Base-by-base conservation (phyloP, 2,797 vertebrate genomes). In the Dallia pectoralis region DNA sequence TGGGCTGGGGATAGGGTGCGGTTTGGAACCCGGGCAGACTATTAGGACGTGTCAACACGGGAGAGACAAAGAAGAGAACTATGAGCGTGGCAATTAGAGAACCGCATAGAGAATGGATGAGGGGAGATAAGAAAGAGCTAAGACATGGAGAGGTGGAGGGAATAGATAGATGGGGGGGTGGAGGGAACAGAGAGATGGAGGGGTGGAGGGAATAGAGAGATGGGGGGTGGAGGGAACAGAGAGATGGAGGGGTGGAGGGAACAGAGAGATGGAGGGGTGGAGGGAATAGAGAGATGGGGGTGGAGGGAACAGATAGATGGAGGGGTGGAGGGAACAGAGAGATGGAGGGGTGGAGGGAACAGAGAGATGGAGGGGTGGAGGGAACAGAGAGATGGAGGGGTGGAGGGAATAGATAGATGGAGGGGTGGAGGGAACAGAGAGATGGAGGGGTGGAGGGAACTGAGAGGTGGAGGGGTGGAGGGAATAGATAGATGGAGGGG, bases 31-130 rank as follows among this genome's bases (percentile, higher is more conserved):
- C 51, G 2, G n/a, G 0, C 86, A 71, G 89, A 90, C 90, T 88
- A 92, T 92, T 93, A 93, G 30, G n/a, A 85, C 85, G 79, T 80
- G 91, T 93, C 92, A 92, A 91, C 90, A 89, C 81, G n/a, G 75
- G 76, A 82, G 87, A 90, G 91, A 92, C 89, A 91, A 91, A 93
- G 88, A 88, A 89, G 77, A 81, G 88, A 92, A 92, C 88, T 84
- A 91, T 90, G 91, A 92, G 90, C 84, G 72, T 32, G 16, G 87
- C 85, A 90, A 91, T 92, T 91, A 92, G 87, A 79, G 87, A 88
- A 83, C 74, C 78, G 79, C 81, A 85, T 84, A 80, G 84, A 79
- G 89, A 90, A 87, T 82, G 85, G 87, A 85, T 82, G 32, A 4
- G 16, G 49, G 56, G 33, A 4, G 22, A n/a, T 4, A 14, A 0